Evolutionary conservation across 1,140 invertebrate species (phyloP).

Genomic region (Brevipalpus yothersi): DNA sequence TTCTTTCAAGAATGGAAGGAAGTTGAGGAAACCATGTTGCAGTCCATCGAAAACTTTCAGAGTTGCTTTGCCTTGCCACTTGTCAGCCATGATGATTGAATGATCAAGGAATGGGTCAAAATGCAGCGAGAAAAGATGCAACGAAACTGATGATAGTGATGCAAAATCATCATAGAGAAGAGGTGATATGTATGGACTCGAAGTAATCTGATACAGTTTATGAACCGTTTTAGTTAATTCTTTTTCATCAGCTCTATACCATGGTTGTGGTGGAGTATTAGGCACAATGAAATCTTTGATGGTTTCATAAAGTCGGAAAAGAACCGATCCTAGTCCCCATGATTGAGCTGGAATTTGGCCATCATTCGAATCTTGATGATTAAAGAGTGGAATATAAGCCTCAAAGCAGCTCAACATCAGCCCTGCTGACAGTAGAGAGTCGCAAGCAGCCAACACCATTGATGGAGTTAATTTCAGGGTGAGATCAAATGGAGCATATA

Average conservation of each 20-base stretch:
- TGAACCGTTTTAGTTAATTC: background rate
- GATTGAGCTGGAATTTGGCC: background rate
- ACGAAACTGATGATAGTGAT: background rate
- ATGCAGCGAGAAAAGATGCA: background rate
- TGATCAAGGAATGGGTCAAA: background rate
- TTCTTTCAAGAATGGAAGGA: background rate
- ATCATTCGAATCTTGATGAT: background rate
- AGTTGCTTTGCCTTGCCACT: background rate
- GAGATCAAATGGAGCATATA: background rate
- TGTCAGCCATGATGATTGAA: background rate
- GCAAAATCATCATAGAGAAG: background rate
- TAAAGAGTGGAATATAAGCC: background rate
- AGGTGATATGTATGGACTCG: background rate
- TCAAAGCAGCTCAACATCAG: background rate
- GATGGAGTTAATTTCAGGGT: background rate
- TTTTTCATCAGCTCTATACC: background rate
- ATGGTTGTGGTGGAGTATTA: background rate
- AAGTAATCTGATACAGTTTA: background rate
- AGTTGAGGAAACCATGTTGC: background rate
- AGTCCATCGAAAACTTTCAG: background rate
- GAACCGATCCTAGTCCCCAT: background rate
- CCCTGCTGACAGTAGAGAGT: background rate
- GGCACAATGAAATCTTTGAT: background rate
- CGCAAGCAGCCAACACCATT: background rate
- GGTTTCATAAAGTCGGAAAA: background rate